phyloP scores from a whole-genome alignment of 2,888 invertebrate species.

The Archips xylosteana region DNA sequence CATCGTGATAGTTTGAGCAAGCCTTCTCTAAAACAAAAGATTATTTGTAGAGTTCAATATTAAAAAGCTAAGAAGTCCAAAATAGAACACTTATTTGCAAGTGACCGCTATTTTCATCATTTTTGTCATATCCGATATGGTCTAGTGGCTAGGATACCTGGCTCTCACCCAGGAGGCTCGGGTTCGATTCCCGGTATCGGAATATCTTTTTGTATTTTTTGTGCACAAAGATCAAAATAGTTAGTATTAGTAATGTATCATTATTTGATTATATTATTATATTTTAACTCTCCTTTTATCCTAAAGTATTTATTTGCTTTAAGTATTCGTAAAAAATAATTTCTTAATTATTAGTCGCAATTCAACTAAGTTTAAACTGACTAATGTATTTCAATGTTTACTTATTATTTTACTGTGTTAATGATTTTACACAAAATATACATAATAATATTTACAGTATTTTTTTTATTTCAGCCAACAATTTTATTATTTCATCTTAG shows the following conservation, averaged over 20 bases:
- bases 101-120: conserved; percentile 6
- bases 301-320: no score
- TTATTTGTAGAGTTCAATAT: background rate
- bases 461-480: no score
- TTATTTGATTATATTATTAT: no score
- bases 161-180: conserved; percentile 60
- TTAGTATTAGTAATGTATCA: background rate
- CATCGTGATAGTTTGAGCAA: background rate
- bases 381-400: no score
- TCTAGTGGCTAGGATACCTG: conserved; percentile 80
- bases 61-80: background rate
- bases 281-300: no score
- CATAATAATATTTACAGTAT: no score
- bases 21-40: background rate
- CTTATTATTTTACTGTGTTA: no score
- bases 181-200: conserved; percentile 81
- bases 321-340: no score
- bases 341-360: no score
- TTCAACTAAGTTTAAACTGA: no score
- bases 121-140: conserved; percentile 65
- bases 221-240: background rate
- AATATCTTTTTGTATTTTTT: conserved; percentile 45
- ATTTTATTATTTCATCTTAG: no score
- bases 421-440: no score
- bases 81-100: background rate